Conservation (phyloP, 2,113 vertebrate species). For the Origma solitaria region DNA sequence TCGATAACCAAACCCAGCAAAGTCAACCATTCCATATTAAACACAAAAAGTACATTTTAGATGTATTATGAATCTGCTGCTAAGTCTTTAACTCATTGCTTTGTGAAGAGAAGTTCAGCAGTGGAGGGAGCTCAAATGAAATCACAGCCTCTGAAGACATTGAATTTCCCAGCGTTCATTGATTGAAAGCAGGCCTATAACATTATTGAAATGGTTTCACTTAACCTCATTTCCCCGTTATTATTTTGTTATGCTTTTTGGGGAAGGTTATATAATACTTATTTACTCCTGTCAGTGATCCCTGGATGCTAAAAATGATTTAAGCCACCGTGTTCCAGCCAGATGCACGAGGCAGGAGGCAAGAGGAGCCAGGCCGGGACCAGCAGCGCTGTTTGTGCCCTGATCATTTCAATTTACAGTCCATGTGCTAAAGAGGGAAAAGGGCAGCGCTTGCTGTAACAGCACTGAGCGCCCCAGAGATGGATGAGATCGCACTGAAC, state of each 20-base stretch:
- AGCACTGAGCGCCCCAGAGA: background rate
- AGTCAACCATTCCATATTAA: slow-evolving; percentile 35
- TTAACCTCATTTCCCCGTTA: slow-evolving; percentile 23
- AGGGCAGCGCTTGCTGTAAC: background rate
- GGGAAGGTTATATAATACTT: background rate
- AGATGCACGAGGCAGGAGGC: background rate
- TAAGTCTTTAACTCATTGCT: slow-evolving; percentile 26
- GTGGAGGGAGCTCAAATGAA: background rate
- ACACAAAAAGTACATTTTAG: slow-evolving; percentile 35
- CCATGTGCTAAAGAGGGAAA: background rate
- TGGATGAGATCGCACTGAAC: background rate
- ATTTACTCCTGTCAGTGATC: background rate
- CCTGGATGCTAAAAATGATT: background rate
- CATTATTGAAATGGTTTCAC: slow-evolving; percentile 22
- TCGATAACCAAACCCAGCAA: slow-evolving; percentile 8
- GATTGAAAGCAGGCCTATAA: background rate
- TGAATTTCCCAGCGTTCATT: background rate
- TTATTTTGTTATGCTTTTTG: slow-evolving; percentile 37
- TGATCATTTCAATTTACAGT: background rate
- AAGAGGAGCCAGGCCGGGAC: background rate
- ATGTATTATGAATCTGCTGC: background rate
- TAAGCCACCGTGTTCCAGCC: background rate
- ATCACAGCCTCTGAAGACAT: background rate
- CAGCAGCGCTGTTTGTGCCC: background rate
- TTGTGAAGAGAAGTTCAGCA: background rate